Conservation (phyloP, 1,140 invertebrate genomes). For the Copidosoma floridanum region DNA sequence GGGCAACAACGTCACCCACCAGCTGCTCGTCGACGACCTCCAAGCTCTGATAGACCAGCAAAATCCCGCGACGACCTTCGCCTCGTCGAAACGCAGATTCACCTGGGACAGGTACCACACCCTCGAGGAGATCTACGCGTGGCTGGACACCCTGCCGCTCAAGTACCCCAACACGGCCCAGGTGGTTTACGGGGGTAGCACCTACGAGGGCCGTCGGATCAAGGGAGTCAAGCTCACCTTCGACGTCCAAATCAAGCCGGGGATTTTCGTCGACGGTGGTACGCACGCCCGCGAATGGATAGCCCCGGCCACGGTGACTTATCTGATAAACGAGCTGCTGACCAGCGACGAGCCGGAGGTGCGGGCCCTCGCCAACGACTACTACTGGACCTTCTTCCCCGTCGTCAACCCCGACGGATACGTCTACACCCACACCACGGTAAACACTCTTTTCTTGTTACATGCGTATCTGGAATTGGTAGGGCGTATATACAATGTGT, state of each 20-base stretch:
- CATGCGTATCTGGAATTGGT: not conserved
- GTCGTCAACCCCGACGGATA: slow-evolving; percentile 78
- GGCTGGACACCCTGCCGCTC: slow-evolving; percentile 52
- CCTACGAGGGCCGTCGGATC: slow-evolving; percentile 63
- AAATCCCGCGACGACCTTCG: slow-evolving; percentile 6
- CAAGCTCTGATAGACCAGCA: slow-evolving; percentile 47
- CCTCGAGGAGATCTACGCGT: slow-evolving; percentile 55
- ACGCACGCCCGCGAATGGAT: slow-evolving; percentile 81
- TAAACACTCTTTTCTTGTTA: slow-evolving; percentile 31
- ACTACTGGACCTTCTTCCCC: slow-evolving; percentile 72
- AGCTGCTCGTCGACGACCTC: slow-evolving; percentile 40
- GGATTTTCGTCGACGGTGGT: slow-evolving; percentile 62
- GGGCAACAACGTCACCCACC: slow-evolving; percentile 23
- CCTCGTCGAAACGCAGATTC: no score
- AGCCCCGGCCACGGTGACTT: slow-evolving; percentile 67
- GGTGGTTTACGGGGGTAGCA: slow-evolving; percentile 57
- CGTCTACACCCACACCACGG: slow-evolving; percentile 65
- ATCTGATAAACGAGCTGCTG: slow-evolving; percentile 65
- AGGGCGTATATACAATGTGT: not conserved
- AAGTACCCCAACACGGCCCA: slow-evolving; percentile 56
- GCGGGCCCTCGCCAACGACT: slow-evolving; percentile 56
- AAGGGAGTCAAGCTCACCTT: slow-evolving; percentile 61
- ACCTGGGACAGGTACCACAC: slow-evolving; percentile 57
- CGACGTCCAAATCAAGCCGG: slow-evolving; percentile 46
- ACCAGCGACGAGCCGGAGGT: slow-evolving; percentile 54